Conservation (phyloP, 2,888 invertebrate species). For the Yponomeuta malinellus region DNA sequence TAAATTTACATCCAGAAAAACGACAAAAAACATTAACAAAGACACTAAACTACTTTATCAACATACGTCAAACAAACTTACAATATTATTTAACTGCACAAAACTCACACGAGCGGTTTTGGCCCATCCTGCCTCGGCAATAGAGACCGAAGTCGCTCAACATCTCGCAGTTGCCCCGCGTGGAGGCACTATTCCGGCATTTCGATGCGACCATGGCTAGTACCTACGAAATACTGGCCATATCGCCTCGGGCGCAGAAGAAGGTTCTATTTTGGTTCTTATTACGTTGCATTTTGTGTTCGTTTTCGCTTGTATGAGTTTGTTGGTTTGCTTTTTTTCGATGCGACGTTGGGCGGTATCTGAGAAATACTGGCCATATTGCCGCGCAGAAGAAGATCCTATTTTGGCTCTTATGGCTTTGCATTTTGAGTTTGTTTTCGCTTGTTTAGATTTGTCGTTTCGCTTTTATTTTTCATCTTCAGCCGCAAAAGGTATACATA, state of each 20-base stretch:
- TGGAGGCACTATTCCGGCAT: slow-evolving; percentile 61
- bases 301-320: slow-evolving; percentile 9
- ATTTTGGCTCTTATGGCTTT: neutral
- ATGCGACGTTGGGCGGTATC: no score
- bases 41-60: neutral
- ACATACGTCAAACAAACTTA: neutral
- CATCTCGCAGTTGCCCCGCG: slow-evolving; percentile 64
- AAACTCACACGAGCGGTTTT: neutral
- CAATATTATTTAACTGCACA: neutral
- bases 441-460: slow-evolving; percentile 5
- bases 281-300: slow-evolving; percentile 13
- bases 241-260: slow-evolving; percentile 57
- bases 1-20: neutral
- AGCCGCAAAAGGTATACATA: neutral
- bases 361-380: neutral
- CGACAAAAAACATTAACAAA: neutral
- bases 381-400: neutral
- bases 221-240: slow-evolving; percentile 60
- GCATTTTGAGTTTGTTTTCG: neutral
- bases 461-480: slow-evolving; percentile 8
- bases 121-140: neutral
- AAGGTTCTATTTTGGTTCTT: slow-evolving; percentile 47
- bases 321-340: neutral
- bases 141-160: slow-evolving; percentile 73
- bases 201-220: slow-evolving; percentile 60